Evolutionary conservation across 2,888 invertebrate species (phyloP).

Genomic region (Patella caerulea): DNA sequence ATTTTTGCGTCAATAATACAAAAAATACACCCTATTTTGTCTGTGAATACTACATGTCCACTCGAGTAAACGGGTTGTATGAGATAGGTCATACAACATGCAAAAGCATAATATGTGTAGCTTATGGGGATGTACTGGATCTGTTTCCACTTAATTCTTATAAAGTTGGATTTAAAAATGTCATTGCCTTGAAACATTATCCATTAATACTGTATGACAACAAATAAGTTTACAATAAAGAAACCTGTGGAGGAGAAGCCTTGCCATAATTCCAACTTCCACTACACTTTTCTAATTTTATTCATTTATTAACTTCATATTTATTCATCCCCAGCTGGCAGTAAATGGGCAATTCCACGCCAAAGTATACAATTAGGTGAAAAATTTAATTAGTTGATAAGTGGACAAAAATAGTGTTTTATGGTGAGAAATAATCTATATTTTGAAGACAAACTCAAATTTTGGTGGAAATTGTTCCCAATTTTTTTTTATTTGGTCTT

Average conservation of each 20-base stretch:
- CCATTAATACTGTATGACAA: background rate
- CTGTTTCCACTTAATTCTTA: background rate
- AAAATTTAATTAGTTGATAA: too few species aligned
- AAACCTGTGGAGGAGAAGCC: background rate
- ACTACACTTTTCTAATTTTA: too few species aligned
- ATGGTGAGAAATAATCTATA: too few species aligned
- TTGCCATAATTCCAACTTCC: too few species aligned
- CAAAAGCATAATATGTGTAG: background rate
- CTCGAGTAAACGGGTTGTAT: background rate
- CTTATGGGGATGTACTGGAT: slow-evolving; percentile 3
- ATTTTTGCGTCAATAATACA: background rate
- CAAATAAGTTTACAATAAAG: background rate
- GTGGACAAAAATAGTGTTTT: too few species aligned
- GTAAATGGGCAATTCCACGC: too few species aligned
- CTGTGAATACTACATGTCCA: background rate
- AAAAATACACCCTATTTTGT: background rate
- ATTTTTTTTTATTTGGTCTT: too few species aligned
- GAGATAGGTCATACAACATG: background rate
- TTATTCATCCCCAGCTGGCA: too few species aligned
- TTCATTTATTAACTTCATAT: too few species aligned
- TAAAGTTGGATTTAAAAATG: background rate
- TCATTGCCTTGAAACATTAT: background rate
- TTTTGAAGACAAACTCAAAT: too few species aligned
- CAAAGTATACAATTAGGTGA: too few species aligned
- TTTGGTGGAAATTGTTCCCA: too few species aligned